These are phyloP conservation scores for Tachina fera DNA, from an alignment of 2,888 invertebrate species.

Conservation along the genomic window DNA sequence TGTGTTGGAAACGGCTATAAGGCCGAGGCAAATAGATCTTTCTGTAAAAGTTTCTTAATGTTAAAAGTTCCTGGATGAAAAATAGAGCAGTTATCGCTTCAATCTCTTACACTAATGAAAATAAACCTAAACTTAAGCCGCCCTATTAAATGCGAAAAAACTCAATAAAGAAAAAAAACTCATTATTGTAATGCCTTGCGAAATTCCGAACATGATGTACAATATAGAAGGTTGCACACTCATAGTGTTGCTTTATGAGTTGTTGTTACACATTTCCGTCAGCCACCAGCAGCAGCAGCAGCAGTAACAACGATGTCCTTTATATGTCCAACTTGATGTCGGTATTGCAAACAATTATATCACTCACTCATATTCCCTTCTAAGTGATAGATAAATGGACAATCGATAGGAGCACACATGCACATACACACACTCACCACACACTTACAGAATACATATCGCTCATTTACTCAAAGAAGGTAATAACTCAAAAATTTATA, in stretches of 20 bases:
- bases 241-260: constrained; percentile 1
- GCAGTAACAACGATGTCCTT: constrained; percentile 36
- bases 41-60: too few relatives aligned
- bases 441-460: not conserved
- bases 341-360: constrained; percentile 20
- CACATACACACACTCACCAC: not conserved
- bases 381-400: constrained; percentile 8
- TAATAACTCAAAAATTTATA: too few relatives aligned
- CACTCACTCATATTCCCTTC: constrained; percentile 3
- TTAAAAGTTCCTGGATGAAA: too few relatives aligned
- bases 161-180: not conserved
- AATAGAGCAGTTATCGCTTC: too few relatives aligned
- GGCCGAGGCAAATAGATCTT: too few relatives aligned
- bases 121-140: not conserved
- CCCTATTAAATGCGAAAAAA: constrained; percentile 3
- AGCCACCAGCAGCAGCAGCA: constrained; percentile 7
- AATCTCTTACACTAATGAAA: too few relatives aligned
- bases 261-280: constrained; percentile 55
- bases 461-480: too few relatives aligned
- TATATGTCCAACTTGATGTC: constrained; percentile 28
- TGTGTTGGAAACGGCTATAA: too few relatives aligned
- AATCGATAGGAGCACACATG: not conserved
- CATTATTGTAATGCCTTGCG: constrained; percentile 8
- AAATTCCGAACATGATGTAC: constrained; percentile 25
- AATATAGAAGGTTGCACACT: not conserved